phyloP scores from a whole-genome alignment of 2,797 vertebrate genomes.

The Rhinogobio ventralis region DNA sequence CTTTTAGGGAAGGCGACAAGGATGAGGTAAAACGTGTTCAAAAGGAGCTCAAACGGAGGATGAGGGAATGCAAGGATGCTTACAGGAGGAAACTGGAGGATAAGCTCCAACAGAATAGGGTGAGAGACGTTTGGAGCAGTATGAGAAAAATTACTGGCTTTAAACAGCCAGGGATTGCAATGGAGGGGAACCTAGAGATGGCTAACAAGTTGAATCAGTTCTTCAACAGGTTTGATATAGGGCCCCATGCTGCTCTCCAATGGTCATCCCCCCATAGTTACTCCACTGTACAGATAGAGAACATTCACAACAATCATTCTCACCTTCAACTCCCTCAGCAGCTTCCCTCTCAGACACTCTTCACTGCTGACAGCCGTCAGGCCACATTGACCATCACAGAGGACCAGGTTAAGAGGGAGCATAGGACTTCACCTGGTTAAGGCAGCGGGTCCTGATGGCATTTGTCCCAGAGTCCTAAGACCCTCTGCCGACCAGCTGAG shows the following conservation, averaged over 20 bases:
- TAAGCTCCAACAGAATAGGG: not conserved
- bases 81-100: not conserved
- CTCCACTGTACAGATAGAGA: too few species aligned
- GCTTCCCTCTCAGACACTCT: too few species aligned
- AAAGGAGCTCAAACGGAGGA: not conserved
- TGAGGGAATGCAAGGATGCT: not conserved
- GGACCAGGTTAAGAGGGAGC: constrained; percentile 1
- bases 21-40: not conserved
- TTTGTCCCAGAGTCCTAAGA: not conserved
- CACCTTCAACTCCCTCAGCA: too few species aligned
- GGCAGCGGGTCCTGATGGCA: not conserved
- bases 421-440: not conserved
- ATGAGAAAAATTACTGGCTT: not conserved
- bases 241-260: not conserved
- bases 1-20: not conserved
- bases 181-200: not conserved
- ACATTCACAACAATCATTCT: too few species aligned
- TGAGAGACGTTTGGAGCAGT: not conserved
- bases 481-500: not conserved
- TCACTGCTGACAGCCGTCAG: not conserved
- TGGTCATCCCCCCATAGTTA: not conserved
- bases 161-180: too few species aligned
- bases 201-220: not conserved
- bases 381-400: not conserved
- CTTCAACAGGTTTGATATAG: not conserved